Conservation (phyloP, 2,797 vertebrate genomes). For the Cuculus canorus region DNA sequence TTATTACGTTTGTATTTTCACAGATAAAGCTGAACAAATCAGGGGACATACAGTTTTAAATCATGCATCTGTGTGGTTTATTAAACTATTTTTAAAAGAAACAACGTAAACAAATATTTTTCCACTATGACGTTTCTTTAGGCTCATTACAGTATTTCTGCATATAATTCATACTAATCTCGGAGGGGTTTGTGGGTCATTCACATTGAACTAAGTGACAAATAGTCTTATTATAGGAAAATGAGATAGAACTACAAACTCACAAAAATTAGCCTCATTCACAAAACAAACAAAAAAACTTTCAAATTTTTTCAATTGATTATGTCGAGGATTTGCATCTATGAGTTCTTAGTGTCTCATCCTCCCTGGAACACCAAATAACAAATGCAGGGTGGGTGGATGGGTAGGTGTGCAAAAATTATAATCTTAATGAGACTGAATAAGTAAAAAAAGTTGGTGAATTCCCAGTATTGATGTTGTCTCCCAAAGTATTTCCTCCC, state of each 20-base stretch:
- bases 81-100: slow-evolving; percentile 30
- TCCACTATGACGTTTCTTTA: background rate
- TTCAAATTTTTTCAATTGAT: background rate
- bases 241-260: background rate
- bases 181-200: background rate
- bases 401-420: background rate
- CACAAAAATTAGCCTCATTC: background rate
- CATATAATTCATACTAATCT: background rate
- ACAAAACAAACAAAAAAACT: background rate
- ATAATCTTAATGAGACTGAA: background rate
- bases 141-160: background rate
- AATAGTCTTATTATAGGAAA: background rate
- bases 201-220: background rate
- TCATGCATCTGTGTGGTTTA: background rate
- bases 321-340: background rate
- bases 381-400: accelerated
- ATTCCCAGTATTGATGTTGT: background rate
- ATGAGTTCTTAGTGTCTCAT: background rate
- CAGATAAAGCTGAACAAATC: slow-evolving; percentile 24
- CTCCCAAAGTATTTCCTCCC: background rate
- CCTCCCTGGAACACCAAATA: background rate
- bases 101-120: background rate
- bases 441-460: background rate
- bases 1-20: slow-evolving; percentile 7
- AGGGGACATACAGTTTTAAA: slow-evolving; percentile 4